Evolutionary conservation across 2,888 invertebrate genomes (phyloP).

Genomic region (Myopa tessellatipennis): DNA sequence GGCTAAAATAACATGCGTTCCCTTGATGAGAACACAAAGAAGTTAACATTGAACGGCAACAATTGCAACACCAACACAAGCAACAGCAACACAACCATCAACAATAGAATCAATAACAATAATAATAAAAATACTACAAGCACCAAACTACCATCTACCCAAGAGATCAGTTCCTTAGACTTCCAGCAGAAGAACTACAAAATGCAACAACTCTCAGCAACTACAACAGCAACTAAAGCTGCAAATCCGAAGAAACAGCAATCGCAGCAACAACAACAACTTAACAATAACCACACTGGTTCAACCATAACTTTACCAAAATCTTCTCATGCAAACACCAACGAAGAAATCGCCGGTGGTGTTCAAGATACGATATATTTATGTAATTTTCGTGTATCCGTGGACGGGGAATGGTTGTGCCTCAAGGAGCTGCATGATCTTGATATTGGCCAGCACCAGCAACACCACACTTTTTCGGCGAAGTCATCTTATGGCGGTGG

Average conservation of each 20-base stretch:
- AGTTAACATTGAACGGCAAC: conserved; percentile 55
- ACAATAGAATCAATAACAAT: conserved; percentile 36
- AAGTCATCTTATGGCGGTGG: conserved; percentile 46
- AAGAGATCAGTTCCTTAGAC: conserved; percentile 32
- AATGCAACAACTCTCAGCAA: conserved; percentile 52
- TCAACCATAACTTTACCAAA: conserved; percentile 65
- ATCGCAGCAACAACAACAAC: conserved; percentile 47
- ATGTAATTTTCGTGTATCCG: conserved; percentile 96
- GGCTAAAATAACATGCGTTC: conserved; percentile 61
- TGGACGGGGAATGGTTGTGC: conserved; percentile 97
- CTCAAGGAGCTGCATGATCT: conserved; percentile 93
- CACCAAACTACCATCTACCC: not conserved
- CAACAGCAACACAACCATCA: conserved; percentile 42
- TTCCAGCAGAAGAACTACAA: conserved; percentile 48
- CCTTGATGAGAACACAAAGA: conserved; percentile 63
- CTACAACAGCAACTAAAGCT: conserved; percentile 43
- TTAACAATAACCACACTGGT: conserved; percentile 51
- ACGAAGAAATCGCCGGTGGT: conserved; percentile 70
- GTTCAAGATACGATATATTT: conserved; percentile 96
- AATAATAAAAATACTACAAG: conserved; percentile 31
- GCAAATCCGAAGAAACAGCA: conserved; percentile 40
- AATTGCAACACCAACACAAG: conserved; percentile 46
- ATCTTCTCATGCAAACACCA: conserved; percentile 68
- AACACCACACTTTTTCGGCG: conserved; percentile 37
- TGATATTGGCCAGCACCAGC: conserved; percentile 76